Percentiles rank a stretch among this genome's conserved stretches.
Conservation (phyloP, 2,888 invertebrate genomes). For the Eilema sororculum region DNA sequence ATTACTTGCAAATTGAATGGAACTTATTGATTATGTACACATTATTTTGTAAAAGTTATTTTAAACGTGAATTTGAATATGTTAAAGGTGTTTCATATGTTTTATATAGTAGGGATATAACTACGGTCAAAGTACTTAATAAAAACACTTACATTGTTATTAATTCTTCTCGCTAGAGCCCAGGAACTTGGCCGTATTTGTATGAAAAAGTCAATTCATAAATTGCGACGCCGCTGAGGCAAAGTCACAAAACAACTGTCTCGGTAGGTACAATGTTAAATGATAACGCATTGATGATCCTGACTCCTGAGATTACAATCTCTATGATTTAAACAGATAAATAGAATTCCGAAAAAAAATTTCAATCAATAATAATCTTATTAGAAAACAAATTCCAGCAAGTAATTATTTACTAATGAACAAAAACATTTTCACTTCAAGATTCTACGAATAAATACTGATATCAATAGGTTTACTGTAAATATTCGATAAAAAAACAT, state of each 20-base stretch:
- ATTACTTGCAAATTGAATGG: neutral
- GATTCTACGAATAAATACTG: constrained; percentile 9
- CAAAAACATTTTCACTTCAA: constrained; percentile 34
- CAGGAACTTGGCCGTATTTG: constrained; percentile 30
- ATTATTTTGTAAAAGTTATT: neutral
- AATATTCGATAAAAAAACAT: constrained; percentile 13
- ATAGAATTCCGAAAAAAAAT: constrained; percentile 42
- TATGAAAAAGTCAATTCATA: constrained; percentile 35
- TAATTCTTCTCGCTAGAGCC: constrained; percentile 25
- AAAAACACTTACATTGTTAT: constrained; percentile 45
- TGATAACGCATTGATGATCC: constrained; percentile 23
- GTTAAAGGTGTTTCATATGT: neutral
- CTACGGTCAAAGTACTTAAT: neutral
- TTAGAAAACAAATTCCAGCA: constrained; percentile 32
- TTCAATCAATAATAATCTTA: constrained; percentile 60
- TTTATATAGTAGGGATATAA: neutral
- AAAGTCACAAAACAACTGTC: constrained; percentile 44
- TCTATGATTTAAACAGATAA: constrained; percentile 20
- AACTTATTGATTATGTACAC: constrained; percentile 16
- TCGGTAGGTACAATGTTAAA: constrained; percentile 25
- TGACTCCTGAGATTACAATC: constrained; percentile 23
- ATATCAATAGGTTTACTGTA: constrained; percentile 8
- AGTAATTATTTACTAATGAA: constrained; percentile 28
- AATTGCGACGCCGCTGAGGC: constrained; percentile 38
- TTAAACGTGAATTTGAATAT: neutral